Base-by-base conservation (phyloP, 2,797 vertebrate genomes). In the Muscicapa comitata region DNA sequence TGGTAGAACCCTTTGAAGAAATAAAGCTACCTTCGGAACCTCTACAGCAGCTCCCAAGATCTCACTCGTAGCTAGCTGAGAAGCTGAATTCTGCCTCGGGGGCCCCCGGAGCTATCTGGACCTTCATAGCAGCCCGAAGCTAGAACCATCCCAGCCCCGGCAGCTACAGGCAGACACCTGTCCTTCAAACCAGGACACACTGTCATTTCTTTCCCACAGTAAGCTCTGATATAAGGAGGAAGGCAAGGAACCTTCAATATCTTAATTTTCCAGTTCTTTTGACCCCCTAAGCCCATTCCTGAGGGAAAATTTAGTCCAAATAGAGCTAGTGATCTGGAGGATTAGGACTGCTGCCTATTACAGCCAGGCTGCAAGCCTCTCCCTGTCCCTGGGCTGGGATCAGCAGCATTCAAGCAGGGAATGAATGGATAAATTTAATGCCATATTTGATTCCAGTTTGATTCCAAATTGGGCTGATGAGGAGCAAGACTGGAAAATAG, bases 291-390 rank as follows among this genome's bases (percentile, higher is more conserved):
- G 4, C 14, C 26, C 14, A 8, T 68, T 87, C 18, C 37, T 2
- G 1, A 85, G 23, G 58, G 62, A 78, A 61, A 67, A 25, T 24
- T 85, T 61, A 20, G 23, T 43, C 31, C 2, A 7, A 8, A 8
- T 2, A 5, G 54, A 84, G 20, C 20, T 78, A 48, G 37, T 65
- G 23, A 48, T 26, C 37, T 31, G 71, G 33, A 77, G 37, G 57
- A 55, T 62, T 50, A 76, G 78, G 28, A 53, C 28, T 73, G 72
- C 26, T 0, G 1, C 35, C 48, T 19, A 6, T 55, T n/a, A 20
- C 9, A 20, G 26, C 1, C 3, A 24, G 63, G 38, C 51, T 57
- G 17, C 0, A 0, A 72, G 42, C 42, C 13, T 28, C 58, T 58
- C 45, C 54, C 65, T 71, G 43, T 63, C 21, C 24, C 31, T 0